Evolutionary conservation across 2,113 vertebrate genomes (phyloP).

Genomic region (Phyllopteryx taeniolatus): DNA sequence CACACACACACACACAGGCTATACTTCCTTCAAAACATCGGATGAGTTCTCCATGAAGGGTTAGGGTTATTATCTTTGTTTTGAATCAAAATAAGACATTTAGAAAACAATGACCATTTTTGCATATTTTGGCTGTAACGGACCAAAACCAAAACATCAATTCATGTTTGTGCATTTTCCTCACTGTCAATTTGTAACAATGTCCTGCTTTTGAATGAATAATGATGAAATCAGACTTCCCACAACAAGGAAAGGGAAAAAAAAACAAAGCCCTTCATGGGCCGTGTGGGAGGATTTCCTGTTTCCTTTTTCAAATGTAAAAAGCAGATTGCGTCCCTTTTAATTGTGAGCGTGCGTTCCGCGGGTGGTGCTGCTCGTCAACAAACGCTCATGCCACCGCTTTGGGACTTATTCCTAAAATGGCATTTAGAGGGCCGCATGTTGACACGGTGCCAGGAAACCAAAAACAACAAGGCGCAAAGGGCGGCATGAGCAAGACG

Average conservation of each 20-base stretch:
- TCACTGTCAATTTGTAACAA: too few species aligned
- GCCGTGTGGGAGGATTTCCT: not conserved
- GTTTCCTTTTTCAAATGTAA: not conserved
- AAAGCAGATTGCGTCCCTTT: not conserved
- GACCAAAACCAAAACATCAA: too few species aligned
- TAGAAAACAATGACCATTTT: too few species aligned
- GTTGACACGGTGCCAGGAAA: conserved; percentile 15
- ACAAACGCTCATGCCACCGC: conserved; percentile 27
- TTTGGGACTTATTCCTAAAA: conserved; percentile 49
- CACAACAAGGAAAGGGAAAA: too few species aligned
- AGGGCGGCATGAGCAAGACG: not conserved
- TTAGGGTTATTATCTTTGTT: too few species aligned
- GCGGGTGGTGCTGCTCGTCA: conserved; percentile 5
- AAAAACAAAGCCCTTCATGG: too few species aligned
- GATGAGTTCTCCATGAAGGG: not conserved
- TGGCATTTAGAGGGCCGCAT: conserved; percentile 42
- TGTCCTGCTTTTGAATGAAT: too few species aligned
- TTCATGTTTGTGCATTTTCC: too few species aligned
- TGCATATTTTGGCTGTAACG: too few species aligned
- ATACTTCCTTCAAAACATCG: not conserved
- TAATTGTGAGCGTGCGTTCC: not conserved
- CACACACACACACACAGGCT: not conserved
- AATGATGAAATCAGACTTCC: too few species aligned
- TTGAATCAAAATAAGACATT: too few species aligned
- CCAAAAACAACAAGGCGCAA: not conserved